Evolutionary conservation across 92 coral and sea anemone species (phyloP), one percentile per base, ranked within the genome.

Genomic region (Porites lobata): DNA sequence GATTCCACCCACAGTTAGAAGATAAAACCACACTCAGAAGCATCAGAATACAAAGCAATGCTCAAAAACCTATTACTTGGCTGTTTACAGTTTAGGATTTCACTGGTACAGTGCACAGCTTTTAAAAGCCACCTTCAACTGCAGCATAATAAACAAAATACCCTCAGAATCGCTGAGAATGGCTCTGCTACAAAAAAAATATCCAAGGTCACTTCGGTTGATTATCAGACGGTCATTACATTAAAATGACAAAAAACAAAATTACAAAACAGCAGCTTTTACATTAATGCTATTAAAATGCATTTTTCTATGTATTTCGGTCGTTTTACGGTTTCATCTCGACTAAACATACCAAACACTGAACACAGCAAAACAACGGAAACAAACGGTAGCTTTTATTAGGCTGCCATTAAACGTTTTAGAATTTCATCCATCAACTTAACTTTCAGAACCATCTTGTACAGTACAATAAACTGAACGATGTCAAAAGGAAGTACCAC

Each of bases 401-500:
- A 38, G 47, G 47, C 47, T 38, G 47, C 47, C 47, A 38, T 38
- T 38, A 38, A 24, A 19, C 61, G 19, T 29, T 50, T 14, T 4
- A 18, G 54, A 14, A 73, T 73, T 50, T 5, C 10, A 47, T 12
- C 20, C 19, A 71, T 7, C 8, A 19, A 1, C 43, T 38, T 38
- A 38, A 38, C 47, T 38, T 38, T 6, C 6, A 20, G 64, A 52
- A 52, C 43, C 78, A 19, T 63, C 64, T n/a, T 19, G 63, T 19
- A 51, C 62, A 21, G 57, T 4, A 14, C 2, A 20, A 75, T 75
- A 20, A 53, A 52, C 64, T 19, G 20, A 38, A 53, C 64, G 47
- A 38, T 38, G 47, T 38, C 78, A 75, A 54, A 75, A 62, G 64
- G 54, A 75, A 12, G 64, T 52, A 21, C 78, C 54, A 18, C 47